Evolutionary conservation across 2,797 vertebrate species (phyloP), one percentile per base, ranked within the genome.

Genomic region (Tachyglossus aculeatus): DNA sequence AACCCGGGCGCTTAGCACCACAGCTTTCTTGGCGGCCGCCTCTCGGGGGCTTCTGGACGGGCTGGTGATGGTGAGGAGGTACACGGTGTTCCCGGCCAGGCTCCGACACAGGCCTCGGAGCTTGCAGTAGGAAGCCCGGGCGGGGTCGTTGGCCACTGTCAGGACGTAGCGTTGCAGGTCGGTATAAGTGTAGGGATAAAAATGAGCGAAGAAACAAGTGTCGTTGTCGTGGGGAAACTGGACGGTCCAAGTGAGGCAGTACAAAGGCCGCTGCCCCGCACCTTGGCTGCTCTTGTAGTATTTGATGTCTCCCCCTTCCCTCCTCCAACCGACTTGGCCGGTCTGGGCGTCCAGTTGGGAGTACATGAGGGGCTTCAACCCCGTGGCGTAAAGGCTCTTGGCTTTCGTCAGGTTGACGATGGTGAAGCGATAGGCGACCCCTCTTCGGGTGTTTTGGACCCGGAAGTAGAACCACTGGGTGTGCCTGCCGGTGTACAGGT

Each of bases 401-500:
- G 92, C 80, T 82, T 99, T 99, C 62, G 94, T 95, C 86, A 98
- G 54, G 90, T 98, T 99, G 79, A 92, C 47, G 1, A 99, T 96
- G 41, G 96, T 98, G 91, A 99, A 98, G 74, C 94, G 93, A 70
- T 98, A 98, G 4, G 88, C 92, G 1, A 89, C 73, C 0, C 86
- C 93, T 5, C 85, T 93, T 31, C 91, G 94, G 71, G 93, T 96
- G 88, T 98, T 97, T 78, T 90, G 93, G 53, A 99, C 89, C n/a
- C 93, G 91, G 88, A 99, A 99, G 87, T 98, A 98, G 85, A 96
- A 99, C 98, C 98, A 98, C 85, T 98, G 98, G 0, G 95, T 97
- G 88, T 99, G 95, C 68, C 96, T 98, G 78, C 75, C 71, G 0
- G 96, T 99, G 89, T 97, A 99, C 55, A 97, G 87, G 88, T 99